Conservation (phyloP, 1,140 invertebrate species). For the Aphelinus certus region DNA sequence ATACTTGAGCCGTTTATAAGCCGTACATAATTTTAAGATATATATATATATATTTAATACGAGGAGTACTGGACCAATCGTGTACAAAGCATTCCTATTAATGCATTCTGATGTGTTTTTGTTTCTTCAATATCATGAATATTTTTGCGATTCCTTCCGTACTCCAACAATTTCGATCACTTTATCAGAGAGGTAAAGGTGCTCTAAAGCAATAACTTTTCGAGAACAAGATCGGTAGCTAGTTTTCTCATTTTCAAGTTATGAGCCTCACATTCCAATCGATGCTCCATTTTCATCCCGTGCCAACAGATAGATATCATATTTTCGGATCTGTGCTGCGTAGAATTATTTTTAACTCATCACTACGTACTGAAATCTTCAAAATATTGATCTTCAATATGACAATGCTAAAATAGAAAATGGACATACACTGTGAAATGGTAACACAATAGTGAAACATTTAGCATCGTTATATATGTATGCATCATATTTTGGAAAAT, state of each 20-base stretch:
- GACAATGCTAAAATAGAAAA: background rate
- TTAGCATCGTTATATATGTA: background rate
- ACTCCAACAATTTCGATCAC: slow-evolving; percentile 1
- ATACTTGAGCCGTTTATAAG: slow-evolving; percentile 14
- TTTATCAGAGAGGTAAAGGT: slow-evolving; percentile 9
- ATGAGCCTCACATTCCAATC: slow-evolving; percentile 30
- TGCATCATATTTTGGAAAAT: slow-evolving; percentile 11
- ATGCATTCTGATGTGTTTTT: slow-evolving; percentile 20
- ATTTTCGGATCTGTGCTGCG: too few species aligned
- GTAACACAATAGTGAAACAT: background rate
- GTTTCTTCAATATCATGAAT: too few species aligned
- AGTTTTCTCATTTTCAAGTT: slow-evolving; percentile 15
- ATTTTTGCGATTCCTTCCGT: slow-evolving; percentile 22
- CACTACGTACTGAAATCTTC: background rate
- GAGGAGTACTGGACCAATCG: slow-evolving; percentile 24
- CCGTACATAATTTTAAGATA: slow-evolving; percentile 23
- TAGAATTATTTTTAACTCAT: too few species aligned
- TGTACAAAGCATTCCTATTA: slow-evolving; percentile 14
- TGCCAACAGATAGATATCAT: background rate
- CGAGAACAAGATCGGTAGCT: slow-evolving; percentile 9
- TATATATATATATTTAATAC: slow-evolving; percentile 13
- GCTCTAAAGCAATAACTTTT: slow-evolving; percentile 10
- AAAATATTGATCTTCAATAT: background rate
- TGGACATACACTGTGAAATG: background rate
- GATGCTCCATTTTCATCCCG: slow-evolving; percentile 16